A percentile compares a stretch with the other conserved stretches of the same genome.
Evolutionary conservation across 1,140 invertebrate species (phyloP).

Genomic region (Gonatopus flavifemur): DNA sequence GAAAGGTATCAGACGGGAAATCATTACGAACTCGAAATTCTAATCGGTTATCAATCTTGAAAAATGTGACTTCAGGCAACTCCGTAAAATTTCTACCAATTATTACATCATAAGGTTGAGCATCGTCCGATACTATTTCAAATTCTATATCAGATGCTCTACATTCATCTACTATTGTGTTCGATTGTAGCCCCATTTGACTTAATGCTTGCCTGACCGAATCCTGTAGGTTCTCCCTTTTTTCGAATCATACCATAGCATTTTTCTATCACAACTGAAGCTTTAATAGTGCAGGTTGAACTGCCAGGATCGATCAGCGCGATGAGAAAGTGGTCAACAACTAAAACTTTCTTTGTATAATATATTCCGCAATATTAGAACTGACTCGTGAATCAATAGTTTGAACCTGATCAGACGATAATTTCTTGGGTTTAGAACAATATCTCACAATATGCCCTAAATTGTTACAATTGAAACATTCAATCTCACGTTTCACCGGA

Average conservation of each 20-base stretch:
- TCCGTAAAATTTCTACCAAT: slow-evolving; percentile 4
- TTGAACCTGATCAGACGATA: neutral
- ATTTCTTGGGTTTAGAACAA: slow-evolving; percentile 5
- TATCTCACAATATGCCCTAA: slow-evolving; percentile 13
- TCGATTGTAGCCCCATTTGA: too few species aligned
- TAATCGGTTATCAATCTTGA: neutral
- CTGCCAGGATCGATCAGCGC: slow-evolving; percentile 16
- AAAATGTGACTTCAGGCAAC: neutral
- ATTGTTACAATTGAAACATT: slow-evolving; percentile 12
- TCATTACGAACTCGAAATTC: too few species aligned
- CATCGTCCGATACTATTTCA: slow-evolving; percentile 12
- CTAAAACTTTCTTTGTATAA: slow-evolving; percentile 8
- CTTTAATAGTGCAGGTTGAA: slow-evolving; percentile 13
- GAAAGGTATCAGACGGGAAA: too few species aligned
- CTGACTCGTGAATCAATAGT: neutral
- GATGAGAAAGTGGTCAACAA: neutral
- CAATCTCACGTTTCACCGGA: slow-evolving; percentile 1
- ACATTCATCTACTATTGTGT: slow-evolving; percentile 1
- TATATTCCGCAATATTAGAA: slow-evolving; percentile 4
- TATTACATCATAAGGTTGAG: slow-evolving; percentile 6
- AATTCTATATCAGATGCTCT: neutral
- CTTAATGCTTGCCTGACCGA: slow-evolving; percentile 9
- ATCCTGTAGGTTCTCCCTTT: neutral
- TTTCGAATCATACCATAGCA: slow-evolving; percentile 12
- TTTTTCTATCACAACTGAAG: slow-evolving; percentile 11